Evolutionary conservation across 2,888 invertebrate species (phyloP), one percentile per base, ranked within the genome.

Genomic region (Ctena decussata): DNA sequence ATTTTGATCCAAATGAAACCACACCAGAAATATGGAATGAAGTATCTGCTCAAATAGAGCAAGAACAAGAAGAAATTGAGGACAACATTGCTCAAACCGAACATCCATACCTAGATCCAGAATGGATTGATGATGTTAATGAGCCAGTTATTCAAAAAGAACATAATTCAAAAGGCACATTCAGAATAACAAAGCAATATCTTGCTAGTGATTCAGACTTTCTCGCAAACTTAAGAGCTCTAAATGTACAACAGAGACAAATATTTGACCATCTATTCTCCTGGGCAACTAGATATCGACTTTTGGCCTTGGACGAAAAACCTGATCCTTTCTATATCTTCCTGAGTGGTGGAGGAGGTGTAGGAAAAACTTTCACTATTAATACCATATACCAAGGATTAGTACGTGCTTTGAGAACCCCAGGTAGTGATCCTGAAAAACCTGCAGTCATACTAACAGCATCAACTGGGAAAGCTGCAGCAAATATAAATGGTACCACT

Each of bases 391-490:
- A n/a, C n/a, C n/a, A n/a, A n/a, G n/a, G n/a, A n/a, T n/a, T n/a
- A n/a, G n/a, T n/a, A n/a, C n/a, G n/a, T n/a, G n/a, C n/a, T n/a
- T n/a, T n/a, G n/a, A n/a, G 80, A 80, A 73, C 41, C 21, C 41
- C 77, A 27, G 76, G 80, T 18, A 44, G 83, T 30, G 35, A 32
- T 6, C 72, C 83, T n/a, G 77, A 80, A 37, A 30, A 12, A 70
- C 75, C 80, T 27, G 39, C 80, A 57, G 85, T 85, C 0, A 11
- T 87, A 1, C 32, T 85, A 15, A 80, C 87, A 41, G 85, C 85
- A 24, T 76, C 87, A 21, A 87, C 80, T 27, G 87, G 85, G 74
- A 87, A 77, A 74, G 87, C 82, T 30, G 87, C 84, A 60, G 44
- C 73, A 11, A 87, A 87, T 44, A 85, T 87, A 37, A 71, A 69